Conservation (phyloP, 2,113 vertebrate species). For the Anhinga rufa region DNA sequence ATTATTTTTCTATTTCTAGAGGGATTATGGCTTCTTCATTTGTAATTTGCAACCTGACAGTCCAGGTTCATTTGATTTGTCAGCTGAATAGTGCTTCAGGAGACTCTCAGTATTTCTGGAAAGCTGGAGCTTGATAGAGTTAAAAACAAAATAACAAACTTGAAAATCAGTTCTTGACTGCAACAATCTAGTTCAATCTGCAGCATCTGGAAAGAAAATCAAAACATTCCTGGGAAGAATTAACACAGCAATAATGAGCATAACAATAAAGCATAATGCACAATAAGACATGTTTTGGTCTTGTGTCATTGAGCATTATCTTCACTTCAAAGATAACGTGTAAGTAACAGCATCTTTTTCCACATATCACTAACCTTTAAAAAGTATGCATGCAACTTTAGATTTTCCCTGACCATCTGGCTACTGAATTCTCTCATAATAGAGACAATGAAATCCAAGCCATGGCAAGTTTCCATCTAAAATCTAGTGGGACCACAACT, state of each 20-base stretch:
- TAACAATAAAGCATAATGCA: slow-evolving; percentile 6
- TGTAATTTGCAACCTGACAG: not conserved
- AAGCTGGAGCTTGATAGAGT: not conserved
- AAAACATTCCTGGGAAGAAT: slow-evolving; percentile 37
- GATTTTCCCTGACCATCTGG: slow-evolving; percentile 35
- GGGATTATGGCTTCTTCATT: not conserved
- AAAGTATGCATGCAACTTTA: not conserved
- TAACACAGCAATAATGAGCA: not conserved
- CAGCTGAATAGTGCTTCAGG: not conserved
- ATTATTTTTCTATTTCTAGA: not conserved
- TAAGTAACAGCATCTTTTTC: slow-evolving; percentile 12
- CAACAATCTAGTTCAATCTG: not conserved
- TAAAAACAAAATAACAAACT: not conserved
- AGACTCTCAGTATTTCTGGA: not conserved
- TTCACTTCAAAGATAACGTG: not conserved
- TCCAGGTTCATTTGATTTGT: not conserved
- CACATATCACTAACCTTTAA: slow-evolving; percentile 4
- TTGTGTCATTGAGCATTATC: slow-evolving; percentile 34
- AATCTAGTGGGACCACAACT: slow-evolving; percentile 17
- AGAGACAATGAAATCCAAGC: slow-evolving; percentile 3
- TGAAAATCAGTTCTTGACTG: not conserved
- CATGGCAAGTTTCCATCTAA: slow-evolving; percentile 1
- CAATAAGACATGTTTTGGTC: slow-evolving; percentile 5
- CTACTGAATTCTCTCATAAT: not conserved
- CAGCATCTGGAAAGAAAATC: slow-evolving; percentile 42